Base-by-base conservation (phyloP, 2,888 invertebrate genomes). In the Gerosis bhagava region DNA sequence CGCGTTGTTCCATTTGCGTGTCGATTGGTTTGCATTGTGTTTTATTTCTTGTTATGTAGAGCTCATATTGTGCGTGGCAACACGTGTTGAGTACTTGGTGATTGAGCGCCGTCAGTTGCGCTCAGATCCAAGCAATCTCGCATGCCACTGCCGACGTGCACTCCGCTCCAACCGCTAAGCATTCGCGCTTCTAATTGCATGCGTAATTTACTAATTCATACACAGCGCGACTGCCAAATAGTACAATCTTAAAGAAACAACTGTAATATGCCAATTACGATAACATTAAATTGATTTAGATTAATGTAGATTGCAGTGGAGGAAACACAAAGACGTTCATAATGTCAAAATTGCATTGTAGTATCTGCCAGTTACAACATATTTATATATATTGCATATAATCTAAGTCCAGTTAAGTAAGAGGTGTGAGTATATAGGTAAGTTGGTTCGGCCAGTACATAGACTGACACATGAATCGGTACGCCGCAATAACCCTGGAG, bases 41-140 rank as follows among this genome's bases (percentile, higher is more conserved):
- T 72, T 68, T 73, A 73, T 67, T 54, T 50, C 44, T 47, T 37
- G 45, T 51, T 28, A 49, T n/a, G 52, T 70, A 73, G 63, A 67
- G 73, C 70, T 59, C 52, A 69, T 34, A 61, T 70, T 67, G 48
- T 48, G 39, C 39, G 32, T 13, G 22, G 21, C 42, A 49, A 47
- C 52, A 53, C 31, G 39, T 54, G 62, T 54, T 60, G 26, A 39
- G 11, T 24, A n/a, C 60, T 62, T 62, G 61, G 67, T 83, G 83
- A 84, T 83, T 72, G 78, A 81, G 70, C 54, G 76, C 65, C 71
- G 80, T 76, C 81, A 81, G 76, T 70, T 73, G 77, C 75, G 66
- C 57, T 28, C 44, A 46, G 11, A 51, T 40, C 45, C n/a, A n/a
- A n/a, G n/a, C n/a, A n/a, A n/a, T n/a, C 43, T 39, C 56, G 53